Conservation (phyloP, 2,888 invertebrate species). For the Ennomos quercinarius region DNA sequence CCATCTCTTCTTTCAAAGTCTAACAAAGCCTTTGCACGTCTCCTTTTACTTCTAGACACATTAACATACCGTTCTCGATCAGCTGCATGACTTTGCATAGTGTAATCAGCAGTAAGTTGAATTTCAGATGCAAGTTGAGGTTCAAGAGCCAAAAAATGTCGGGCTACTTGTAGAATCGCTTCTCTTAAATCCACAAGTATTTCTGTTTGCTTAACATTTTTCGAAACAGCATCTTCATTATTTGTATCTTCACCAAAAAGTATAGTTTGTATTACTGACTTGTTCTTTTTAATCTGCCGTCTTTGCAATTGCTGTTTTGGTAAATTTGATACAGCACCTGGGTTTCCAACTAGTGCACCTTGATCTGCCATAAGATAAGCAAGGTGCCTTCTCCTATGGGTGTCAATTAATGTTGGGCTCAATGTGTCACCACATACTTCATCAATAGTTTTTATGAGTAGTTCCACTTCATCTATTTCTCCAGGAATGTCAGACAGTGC, state of each 20-base stretch:
- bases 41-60: constrained; percentile 93
- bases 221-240: constrained; percentile 94
- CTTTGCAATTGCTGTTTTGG: constrained; percentile 96
- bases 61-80: constrained; percentile 98
- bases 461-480: constrained; percentile 95
- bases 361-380: constrained; percentile 99
- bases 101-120: constrained; percentile 95
- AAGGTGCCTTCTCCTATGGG: constrained; percentile 95
- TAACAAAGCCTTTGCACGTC: constrained; percentile 97
- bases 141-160: constrained; percentile 97
- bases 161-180: constrained; percentile 95
- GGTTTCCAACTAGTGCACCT: constrained; percentile 96
- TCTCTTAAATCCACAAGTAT: constrained; percentile 98
- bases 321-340: constrained; percentile 94
- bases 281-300: constrained; percentile 95
- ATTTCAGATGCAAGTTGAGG: constrained; percentile 93
- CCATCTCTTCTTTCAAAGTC: constrained; percentile 99
- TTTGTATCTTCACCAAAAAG: constrained; percentile 92
- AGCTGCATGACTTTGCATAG: constrained; percentile 96
- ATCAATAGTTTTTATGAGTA: constrained; percentile 90
- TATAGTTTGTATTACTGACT: constrained; percentile 95
- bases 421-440: constrained; percentile 92
- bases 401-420: constrained; percentile 94
- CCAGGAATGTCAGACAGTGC: constrained; percentile 98
- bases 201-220: constrained; percentile 99